These are phyloP conservation scores for Rhodeus uyekii DNA, from an alignment of 2,797 vertebrate species.

Conservation along the genomic window DNA sequence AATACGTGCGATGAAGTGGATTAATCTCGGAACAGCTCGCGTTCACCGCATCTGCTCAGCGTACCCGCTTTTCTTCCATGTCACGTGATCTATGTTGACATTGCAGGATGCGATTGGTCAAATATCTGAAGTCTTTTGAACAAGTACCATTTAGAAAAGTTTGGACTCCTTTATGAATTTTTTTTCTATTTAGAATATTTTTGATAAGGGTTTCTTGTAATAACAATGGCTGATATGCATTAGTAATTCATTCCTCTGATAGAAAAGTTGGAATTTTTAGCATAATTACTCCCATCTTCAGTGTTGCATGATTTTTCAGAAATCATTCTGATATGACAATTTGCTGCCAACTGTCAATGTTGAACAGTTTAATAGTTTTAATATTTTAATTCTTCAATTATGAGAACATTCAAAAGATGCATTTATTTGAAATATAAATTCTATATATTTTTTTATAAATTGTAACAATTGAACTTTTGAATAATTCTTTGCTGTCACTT, in stretches of 20 bases:
- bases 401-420: too few relatives aligned
- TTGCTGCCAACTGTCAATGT: neutral
- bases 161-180: neutral
- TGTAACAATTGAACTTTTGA: neutral
- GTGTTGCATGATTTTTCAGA: neutral
- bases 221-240: neutral
- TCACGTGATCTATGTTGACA: too few relatives aligned
- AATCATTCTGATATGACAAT: neutral
- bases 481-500: neutral
- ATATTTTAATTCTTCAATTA: too few relatives aligned
- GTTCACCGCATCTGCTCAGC: too few relatives aligned
- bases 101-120: too few relatives aligned
- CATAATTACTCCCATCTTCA: neutral
- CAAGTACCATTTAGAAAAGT: neutral
- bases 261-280: neutral
- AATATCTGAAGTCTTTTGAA: too few relatives aligned
- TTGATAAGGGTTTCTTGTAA: neutral
- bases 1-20: too few relatives aligned
- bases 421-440: neutral
- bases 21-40: too few relatives aligned
- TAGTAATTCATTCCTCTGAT: neutral
- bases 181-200: neutral
- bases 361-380: neutral
- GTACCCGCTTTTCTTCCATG: too few relatives aligned
- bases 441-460: neutral